A percentile compares a stretch with the other conserved stretches of the same genome.
These are phyloP conservation scores for Drepana falcataria DNA, from an alignment of 2,888 invertebrate genomes.

Conservation along the genomic window DNA sequence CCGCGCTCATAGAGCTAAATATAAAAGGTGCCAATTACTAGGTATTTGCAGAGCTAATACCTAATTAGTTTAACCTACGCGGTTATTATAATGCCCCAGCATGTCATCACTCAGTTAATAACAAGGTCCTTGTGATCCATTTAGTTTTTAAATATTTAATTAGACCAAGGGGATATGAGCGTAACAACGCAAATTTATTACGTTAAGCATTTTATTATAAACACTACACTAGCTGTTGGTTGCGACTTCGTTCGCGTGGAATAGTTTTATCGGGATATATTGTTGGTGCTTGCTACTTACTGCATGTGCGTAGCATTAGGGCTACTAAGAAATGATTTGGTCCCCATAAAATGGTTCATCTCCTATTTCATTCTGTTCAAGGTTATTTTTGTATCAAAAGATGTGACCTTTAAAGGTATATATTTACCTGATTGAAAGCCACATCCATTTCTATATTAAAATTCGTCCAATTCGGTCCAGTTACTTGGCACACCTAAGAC, in stretches of 20 bases:
- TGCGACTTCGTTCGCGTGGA: too few species aligned
- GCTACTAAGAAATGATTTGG: too few species aligned
- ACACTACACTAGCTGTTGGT: background rate
- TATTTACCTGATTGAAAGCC: too few species aligned
- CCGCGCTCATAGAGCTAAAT: background rate
- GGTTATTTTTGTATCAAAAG: too few species aligned
- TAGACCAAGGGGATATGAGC: background rate
- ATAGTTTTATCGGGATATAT: too few species aligned
- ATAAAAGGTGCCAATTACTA: background rate
- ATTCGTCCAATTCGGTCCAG: too few species aligned
- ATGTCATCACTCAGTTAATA: conserved; percentile 47
- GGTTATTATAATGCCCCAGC: conserved; percentile 21
- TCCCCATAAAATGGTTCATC: too few species aligned
- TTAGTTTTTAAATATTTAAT: background rate
- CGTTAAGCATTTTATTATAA: background rate
- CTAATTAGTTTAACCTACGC: conserved; percentile 28
- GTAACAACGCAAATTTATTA: background rate
- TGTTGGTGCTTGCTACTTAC: background rate
- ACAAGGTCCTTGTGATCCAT: conserved; percentile 29
- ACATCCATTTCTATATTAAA: too few species aligned
- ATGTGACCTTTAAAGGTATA: too few species aligned
- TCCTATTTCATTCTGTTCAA: too few species aligned
- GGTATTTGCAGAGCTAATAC: conserved; percentile 5
- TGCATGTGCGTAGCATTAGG: too few species aligned
- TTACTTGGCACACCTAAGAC: too few species aligned